Percentiles rank a stretch among this genome's conserved stretches.
phyloP scores from a whole-genome alignment of 2,888 invertebrate species.

The Ochropacha duplaris region DNA sequence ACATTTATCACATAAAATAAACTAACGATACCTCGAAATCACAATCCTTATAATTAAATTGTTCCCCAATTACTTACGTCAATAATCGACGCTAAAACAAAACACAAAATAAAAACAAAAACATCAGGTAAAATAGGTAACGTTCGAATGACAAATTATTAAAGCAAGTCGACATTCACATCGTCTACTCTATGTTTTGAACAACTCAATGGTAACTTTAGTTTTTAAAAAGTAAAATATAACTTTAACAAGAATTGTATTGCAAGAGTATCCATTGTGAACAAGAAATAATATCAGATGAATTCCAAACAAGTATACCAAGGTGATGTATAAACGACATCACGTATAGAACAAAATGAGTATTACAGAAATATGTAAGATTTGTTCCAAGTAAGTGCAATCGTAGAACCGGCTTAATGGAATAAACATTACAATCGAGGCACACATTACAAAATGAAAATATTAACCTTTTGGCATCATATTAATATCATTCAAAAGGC shows the following conservation, averaged over 20 bases:
- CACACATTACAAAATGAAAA: constrained; percentile 18
- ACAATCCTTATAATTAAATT: constrained; percentile 78
- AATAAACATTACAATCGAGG: constrained; percentile 17
- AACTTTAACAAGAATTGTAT: constrained; percentile 49
- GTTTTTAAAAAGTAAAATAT: constrained; percentile 54
- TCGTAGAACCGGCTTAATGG: constrained; percentile 15
- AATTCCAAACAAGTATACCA: constrained; percentile 23
- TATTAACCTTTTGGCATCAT: constrained; percentile 27
- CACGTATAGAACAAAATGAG: constrained; percentile 53
- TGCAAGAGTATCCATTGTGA: constrained; percentile 34
- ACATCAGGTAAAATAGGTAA: constrained; percentile 80
- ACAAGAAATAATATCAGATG: constrained; percentile 20
- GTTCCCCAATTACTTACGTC: constrained; percentile 75
- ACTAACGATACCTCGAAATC: constrained; percentile 76
- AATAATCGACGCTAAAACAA: constrained; percentile 61
- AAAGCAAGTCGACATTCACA: constrained; percentile 70
- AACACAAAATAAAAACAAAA: constrained; percentile 64
- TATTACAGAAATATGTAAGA: constrained; percentile 44
- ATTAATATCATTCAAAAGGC: constrained; percentile 24
- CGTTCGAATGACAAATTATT: constrained; percentile 69
- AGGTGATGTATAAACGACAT: constrained; percentile 13
- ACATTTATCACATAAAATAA: constrained; percentile 77
- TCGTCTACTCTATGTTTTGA: constrained; percentile 70
- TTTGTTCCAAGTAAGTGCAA: constrained; percentile 24
- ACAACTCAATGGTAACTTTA: constrained; percentile 80